phyloP scores from a whole-genome alignment of 2,797 vertebrate genomes.

The Syndactyla subalaris region DNA sequence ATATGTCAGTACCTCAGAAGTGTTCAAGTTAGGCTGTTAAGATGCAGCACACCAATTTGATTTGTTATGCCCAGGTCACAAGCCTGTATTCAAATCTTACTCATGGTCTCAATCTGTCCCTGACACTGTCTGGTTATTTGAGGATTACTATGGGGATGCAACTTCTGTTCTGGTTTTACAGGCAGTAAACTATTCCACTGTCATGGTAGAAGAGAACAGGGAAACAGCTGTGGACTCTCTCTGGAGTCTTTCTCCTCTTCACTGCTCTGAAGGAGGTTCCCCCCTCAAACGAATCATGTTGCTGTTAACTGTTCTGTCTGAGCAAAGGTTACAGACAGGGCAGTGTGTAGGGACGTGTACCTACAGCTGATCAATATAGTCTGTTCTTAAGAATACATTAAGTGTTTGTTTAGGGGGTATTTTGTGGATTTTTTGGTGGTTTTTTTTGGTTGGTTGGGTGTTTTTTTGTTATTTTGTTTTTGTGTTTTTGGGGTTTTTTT shows the following conservation, averaged over 20 bases:
- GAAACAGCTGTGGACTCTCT: neutral
- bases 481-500: too few species aligned
- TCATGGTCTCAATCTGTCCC: neutral
- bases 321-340: neutral
- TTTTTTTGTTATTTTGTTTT: too few species aligned
- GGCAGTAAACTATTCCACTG: neutral
- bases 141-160: neutral
- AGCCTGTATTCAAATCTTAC: neutral
- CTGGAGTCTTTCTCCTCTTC: neutral
- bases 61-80: fast-evolving
- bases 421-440: too few species aligned
- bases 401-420: too few species aligned
- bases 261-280: neutral
- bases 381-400: neutral
- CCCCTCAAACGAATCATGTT: neutral
- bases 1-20: neutral
- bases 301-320: neutral
- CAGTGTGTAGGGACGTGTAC: neutral
- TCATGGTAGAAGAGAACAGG: neutral
- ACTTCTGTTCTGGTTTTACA: neutral
- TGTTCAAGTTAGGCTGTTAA: neutral
- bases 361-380: neutral
- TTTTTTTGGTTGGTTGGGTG: too few species aligned
- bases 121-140: neutral
- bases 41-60: neutral